These are phyloP conservation scores for Ormia ochracea DNA, from an alignment of 2,888 invertebrate genomes.

Conservation along the genomic window DNA sequence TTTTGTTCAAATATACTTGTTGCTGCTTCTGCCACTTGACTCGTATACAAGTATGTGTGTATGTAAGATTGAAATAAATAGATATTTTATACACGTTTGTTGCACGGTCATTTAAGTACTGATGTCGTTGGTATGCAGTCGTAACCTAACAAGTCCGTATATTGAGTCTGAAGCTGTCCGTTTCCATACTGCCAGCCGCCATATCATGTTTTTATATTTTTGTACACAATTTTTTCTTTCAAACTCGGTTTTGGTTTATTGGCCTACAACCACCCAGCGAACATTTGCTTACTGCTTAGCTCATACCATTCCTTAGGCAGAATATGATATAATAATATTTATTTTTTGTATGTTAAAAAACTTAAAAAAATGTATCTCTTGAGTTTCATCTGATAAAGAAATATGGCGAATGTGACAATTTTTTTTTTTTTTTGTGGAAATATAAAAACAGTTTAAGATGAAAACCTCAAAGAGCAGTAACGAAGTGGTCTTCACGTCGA, in stretches of 20 bases:
- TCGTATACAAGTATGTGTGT: background rate
- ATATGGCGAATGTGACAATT: no score
- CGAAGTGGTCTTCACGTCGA: no score
- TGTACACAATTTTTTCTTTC: background rate
- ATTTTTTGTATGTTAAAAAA: no score
- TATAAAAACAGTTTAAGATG: no score
- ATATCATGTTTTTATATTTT: slow-evolving; percentile 36
- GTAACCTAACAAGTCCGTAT: slow-evolving; percentile 56
- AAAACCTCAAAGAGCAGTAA: no score
- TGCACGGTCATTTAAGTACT: slow-evolving; percentile 62
- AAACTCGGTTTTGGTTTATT: slow-evolving; percentile 31
- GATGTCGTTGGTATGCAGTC: slow-evolving; percentile 58
- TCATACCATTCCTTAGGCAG: no score
- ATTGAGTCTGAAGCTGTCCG: slow-evolving; percentile 48
- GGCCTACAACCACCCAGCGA: slow-evolving; percentile 13
- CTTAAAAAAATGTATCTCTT: no score
- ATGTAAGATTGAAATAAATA: background rate
- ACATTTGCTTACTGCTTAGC: background rate
- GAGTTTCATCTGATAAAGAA: no score
- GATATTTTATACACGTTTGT: slow-evolving; percentile 45
- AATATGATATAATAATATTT: no score
- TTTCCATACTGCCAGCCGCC: slow-evolving; percentile 38
- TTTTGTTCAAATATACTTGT: background rate
- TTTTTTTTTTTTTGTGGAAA: no score
- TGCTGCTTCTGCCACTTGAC: background rate